Base-by-base conservation (phyloP, 2,888 invertebrate species). In the Pasiphila rectangulata region DNA sequence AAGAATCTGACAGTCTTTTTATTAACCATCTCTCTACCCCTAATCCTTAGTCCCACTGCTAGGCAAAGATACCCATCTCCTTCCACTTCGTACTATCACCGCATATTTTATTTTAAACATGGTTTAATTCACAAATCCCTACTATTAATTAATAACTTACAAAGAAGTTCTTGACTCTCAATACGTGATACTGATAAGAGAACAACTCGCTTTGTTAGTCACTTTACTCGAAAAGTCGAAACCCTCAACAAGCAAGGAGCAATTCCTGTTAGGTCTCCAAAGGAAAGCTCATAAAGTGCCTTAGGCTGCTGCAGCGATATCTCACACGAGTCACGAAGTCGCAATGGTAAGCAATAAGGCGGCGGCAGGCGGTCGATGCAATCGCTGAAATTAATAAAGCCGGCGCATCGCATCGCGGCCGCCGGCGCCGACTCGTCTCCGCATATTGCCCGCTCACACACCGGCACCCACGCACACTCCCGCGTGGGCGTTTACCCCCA, bases 311-410 rank as follows among this genome's bases (percentile, higher is more conserved):
- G 51, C 45, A 44, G 44, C 52, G 37, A 32, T 41, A 35, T 44
- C 39, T 29, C 46, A 36, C 46, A 44, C 46, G 36, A 36, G 27
- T 35, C 35, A 12, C 30, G 16, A 25, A n/a, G 19, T 39, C 27
- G 44, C 49, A 41, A 37, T 43, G 29, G 34, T 29, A 41, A 34
- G 56, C 54, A 51, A 50, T 57, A 41, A 45, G 25, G 39, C 17
- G 32, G 3, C 21, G 5, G n/a, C 29, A 27, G 23, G 38, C 46
- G 49, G 49, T 59, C 67, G 60, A 67, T 65, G 51, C 67, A 60
- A 73, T 77, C 69, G 71, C 69, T 67, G 76, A 73, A 78, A 80
- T 79, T 80, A 80, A 79, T 80, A 80, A 68, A 69, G 60, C 60
- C 46, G 40, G 45, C 34, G 20, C 27, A 15, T 12, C 15, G n/a